These are phyloP conservation scores for Struthidea cinerea DNA, from an alignment of 2,113 vertebrate species.

Conservation along the genomic window DNA sequence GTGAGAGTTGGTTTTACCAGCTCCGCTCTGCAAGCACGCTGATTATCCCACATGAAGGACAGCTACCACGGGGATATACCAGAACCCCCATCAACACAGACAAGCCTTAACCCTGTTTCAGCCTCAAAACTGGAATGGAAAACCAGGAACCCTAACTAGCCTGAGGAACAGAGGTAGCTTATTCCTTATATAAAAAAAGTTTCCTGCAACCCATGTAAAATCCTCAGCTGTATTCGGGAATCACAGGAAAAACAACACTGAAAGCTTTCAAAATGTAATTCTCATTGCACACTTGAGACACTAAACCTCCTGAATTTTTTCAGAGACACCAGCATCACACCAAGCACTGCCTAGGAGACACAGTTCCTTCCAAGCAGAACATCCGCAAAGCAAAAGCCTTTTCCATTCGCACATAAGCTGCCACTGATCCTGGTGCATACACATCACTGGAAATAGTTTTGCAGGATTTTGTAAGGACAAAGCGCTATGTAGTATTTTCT, in stretches of 20 bases:
- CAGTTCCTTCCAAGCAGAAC: neutral
- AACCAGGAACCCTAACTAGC: neutral
- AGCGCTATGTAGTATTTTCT: neutral
- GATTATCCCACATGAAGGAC: neutral
- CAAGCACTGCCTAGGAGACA: neutral
- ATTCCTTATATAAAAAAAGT: neutral
- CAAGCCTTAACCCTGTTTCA: neutral
- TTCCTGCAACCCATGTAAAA: neutral
- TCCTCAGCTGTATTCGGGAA: neutral
- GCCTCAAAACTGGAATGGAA: neutral
- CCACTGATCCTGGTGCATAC: neutral
- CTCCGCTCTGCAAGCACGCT: neutral
- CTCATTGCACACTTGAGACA: neutral
- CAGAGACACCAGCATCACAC: neutral
- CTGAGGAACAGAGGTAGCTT: neutral
- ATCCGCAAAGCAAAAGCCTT: neutral
- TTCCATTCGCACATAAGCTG: neutral
- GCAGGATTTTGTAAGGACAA: neutral
- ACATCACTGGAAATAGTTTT: neutral
- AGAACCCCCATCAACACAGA: neutral
- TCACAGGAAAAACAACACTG: accelerated
- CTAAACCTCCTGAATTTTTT: neutral
- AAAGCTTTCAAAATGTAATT: neutral
- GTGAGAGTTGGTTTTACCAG: neutral
- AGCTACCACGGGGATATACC: neutral